Percentiles rank a stretch among this genome's conserved stretches.
Conservation (phyloP, 92 coral and sea anemone species). For the Blastomussa wellsi region DNA sequence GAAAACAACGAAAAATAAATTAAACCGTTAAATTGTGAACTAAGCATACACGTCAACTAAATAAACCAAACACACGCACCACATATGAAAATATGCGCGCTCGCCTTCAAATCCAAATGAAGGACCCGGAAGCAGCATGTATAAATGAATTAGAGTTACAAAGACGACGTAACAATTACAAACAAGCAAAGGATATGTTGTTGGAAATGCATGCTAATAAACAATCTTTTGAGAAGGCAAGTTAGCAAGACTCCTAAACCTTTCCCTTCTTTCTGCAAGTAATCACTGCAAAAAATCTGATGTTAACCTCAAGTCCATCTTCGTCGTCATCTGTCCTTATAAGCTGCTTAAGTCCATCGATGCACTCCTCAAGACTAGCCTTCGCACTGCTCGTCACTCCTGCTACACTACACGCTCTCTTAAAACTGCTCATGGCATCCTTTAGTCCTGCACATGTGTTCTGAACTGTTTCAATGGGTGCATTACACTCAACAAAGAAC, state of each 20-base stretch:
- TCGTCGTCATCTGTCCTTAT: slow-evolving; percentile 86
- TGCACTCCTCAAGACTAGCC: slow-evolving; percentile 92
- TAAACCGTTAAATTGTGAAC: too few relatives aligned
- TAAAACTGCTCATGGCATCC: slow-evolving; percentile 81
- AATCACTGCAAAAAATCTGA: neutral
- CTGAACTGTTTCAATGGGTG: slow-evolving; percentile 80
- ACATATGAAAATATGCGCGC: too few relatives aligned
- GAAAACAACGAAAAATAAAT: too few relatives aligned
- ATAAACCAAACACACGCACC: too few relatives aligned
- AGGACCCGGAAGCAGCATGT: too few relatives aligned
- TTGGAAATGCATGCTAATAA: too few relatives aligned
- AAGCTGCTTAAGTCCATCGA: slow-evolving; percentile 88
- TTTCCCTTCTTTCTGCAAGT: neutral
- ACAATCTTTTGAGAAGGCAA: neutral
- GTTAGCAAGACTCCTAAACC: neutral
- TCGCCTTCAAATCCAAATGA: too few relatives aligned
- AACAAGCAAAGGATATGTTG: too few relatives aligned
- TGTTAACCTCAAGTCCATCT: slow-evolving; percentile 88
- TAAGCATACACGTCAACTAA: too few relatives aligned
- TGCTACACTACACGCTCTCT: slow-evolving; percentile 83
- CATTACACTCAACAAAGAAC: slow-evolving; percentile 82
- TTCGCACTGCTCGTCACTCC: slow-evolving; percentile 80
- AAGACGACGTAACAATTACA: too few relatives aligned
- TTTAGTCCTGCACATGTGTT: slow-evolving; percentile 64
- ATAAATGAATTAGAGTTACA: too few relatives aligned